Evolutionary conservation across 2,888 invertebrate species (phyloP), one percentile per base, ranked within the genome.

Genomic region (Athalia circularis): DNA sequence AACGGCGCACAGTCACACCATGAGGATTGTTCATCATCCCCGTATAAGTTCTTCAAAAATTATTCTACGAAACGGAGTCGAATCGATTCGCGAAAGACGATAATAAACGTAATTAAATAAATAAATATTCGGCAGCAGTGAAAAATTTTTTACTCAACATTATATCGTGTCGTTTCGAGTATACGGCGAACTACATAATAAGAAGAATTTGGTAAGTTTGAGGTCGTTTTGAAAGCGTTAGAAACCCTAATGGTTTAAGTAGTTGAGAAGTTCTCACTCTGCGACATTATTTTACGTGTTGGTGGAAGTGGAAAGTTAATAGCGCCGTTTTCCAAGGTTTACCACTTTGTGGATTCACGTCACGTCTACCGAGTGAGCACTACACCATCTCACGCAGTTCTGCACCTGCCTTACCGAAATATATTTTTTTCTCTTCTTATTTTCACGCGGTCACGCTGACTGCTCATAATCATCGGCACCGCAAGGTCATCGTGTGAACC

Each of bases 191-290:
- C 62, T 8, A 62, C 29, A 43, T 29, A 43, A 3, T 62, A 15
- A n/a, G 3, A 43, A 62, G 15, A 62, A 62, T 62, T 62, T 8
- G 29, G 29, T 15, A 62, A 62, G 29, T 29, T 62, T 62, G n/a
- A 62, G 11, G 62, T 62, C 4, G 9, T 5, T 29, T 68, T 54
- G 5, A 13, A 47, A 59, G 59, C 59, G 45, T 59, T 47, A 72
- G 72, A 29, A 29, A 13, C 57, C 43, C 29, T 59, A 72, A 72
- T 57, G 59, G 59, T 72, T 72, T 72, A 68, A 68, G 72, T 72
- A 72, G 72, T 72, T 72, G n/a, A 45, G 59, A 72, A 72, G 72
- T 72, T 72, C 13, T 72, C 57, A 43, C 72, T 59, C 59, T 29
- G 29, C 9, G 57, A 45, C 72, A 72, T 47, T 59, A 48, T 57